Evolutionary conservation across 2,888 invertebrate species (phyloP), one percentile per base, ranked within the genome.

Genomic region (Lottia gigantea): DNA sequence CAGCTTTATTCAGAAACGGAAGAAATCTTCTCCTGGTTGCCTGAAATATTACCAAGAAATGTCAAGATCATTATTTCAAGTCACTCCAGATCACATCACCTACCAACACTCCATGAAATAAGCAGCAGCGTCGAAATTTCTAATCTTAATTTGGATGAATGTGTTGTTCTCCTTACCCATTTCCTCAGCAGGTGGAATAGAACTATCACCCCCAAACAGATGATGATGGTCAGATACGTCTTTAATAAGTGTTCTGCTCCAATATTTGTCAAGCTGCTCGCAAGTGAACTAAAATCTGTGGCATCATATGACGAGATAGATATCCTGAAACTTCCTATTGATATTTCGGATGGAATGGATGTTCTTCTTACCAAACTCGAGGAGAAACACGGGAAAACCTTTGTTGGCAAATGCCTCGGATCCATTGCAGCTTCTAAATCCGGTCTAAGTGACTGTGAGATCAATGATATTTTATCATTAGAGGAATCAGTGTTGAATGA

Each of bases 391-490:
- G 88, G 88, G 1, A 65, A 69, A 23, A 69, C 71, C 0, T 66
- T 87, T 11, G 83, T 86, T 7, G 73, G 82, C 0, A 76, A 81
- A 46, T 74, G 81, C 6, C 73, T 87, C 63, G 80, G 83, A 25
- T 86, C 84, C 73, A 66, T 88, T 46, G 85, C 83, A 12, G 85
- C 85, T 19, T 87, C 88, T 1, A 75, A 71, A 0, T 83, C 83
- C 2, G 88, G 88, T 6, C 75, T 88, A 16, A 86, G 86, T 72
- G 88, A 88, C 76, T 80, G 82, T 71, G 88, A 88, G 77, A 86
- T 88, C 83, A 85, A 86, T 64, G 88, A 88, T 69, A 67, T 88
- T n/a, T 73, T 88, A 46, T 87, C 87, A 6, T 71, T 88, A 14
- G 87, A 88, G 71, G 87, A 87, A 40, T 81, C 76, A 45, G 86